Conservation (phyloP, 2,888 invertebrate species). For the Sinohyriopsis cumingii region DNA sequence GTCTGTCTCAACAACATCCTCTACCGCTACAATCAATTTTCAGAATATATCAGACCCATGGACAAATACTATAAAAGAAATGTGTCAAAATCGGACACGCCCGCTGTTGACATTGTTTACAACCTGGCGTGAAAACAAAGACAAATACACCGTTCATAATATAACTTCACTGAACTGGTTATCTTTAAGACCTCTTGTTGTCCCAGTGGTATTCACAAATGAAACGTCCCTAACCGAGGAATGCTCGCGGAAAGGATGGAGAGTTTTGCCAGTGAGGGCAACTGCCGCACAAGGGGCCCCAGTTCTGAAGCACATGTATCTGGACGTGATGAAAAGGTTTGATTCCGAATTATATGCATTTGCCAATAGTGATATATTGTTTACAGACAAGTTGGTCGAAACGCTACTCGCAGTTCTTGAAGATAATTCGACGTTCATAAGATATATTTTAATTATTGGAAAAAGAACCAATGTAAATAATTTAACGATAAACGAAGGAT, state of each 20-base stretch:
- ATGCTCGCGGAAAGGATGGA: constrained; percentile 42
- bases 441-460: constrained; percentile 43
- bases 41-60: too few relatives aligned
- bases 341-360: constrained; percentile 55
- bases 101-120: constrained; percentile 53
- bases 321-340: constrained; percentile 44
- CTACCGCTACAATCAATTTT: too few relatives aligned
- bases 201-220: constrained; percentile 51
- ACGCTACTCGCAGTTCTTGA: constrained; percentile 31
- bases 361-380: constrained; percentile 62
- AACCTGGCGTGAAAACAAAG: constrained; percentile 45
- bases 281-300: constrained; percentile 49
- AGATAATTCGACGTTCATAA: constrained; percentile 10
- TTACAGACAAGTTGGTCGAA: constrained; percentile 41
- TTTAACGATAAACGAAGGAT: constrained; percentile 43
- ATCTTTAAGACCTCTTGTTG: constrained; percentile 42
- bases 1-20: too few relatives aligned
- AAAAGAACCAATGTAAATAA: constrained; percentile 51
- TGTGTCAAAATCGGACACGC: constrained; percentile 13
- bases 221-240: constrained; percentile 30
- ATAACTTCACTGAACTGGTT: constrained; percentile 52
- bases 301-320: constrained; percentile 59
- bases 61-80: not conserved
- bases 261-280: constrained; percentile 36
- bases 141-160: constrained; percentile 46